A percentile compares a stretch with the other conserved stretches of the same genome.
Conservation (phyloP, 2,113 vertebrate genomes). For the Saimiri boliviensis region DNA sequence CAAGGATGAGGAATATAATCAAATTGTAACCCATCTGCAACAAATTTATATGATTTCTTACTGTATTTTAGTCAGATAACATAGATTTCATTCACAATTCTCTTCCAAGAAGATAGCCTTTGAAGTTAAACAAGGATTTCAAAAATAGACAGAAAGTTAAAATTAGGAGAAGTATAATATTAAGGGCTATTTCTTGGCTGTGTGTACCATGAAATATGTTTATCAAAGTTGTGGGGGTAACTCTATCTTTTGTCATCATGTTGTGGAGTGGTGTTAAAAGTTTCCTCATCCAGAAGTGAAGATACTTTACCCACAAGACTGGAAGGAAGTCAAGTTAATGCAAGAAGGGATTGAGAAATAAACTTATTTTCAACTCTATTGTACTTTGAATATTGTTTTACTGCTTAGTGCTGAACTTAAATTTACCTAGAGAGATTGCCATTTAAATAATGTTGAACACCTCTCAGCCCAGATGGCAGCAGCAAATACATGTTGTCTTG, state of each 20-base stretch:
- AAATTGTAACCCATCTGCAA: background rate
- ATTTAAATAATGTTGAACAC: background rate
- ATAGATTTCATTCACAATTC: conserved; percentile 33
- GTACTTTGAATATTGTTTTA: background rate
- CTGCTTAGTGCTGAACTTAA: background rate
- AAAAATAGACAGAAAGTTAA: conserved; percentile 5
- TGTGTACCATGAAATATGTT: background rate
- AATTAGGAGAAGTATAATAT: conserved; percentile 20
- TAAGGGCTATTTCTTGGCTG: background rate
- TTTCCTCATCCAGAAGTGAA: background rate
- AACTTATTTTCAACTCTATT: background rate
- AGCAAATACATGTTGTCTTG: background rate
- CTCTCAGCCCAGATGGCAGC: background rate
- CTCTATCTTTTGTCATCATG: background rate
- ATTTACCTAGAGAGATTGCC: background rate
- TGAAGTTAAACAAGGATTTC: background rate
- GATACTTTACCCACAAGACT: background rate
- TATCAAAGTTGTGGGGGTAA: background rate
- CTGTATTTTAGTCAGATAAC: background rate
- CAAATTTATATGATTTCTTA: background rate
- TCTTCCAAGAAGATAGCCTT: conserved; percentile 30
- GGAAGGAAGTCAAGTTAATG: background rate
- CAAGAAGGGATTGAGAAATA: background rate
- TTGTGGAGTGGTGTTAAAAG: background rate
- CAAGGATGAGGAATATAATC: background rate